Base-by-base conservation (phyloP, 2,888 invertebrate species). In the Drosophila prolongata region DNA sequence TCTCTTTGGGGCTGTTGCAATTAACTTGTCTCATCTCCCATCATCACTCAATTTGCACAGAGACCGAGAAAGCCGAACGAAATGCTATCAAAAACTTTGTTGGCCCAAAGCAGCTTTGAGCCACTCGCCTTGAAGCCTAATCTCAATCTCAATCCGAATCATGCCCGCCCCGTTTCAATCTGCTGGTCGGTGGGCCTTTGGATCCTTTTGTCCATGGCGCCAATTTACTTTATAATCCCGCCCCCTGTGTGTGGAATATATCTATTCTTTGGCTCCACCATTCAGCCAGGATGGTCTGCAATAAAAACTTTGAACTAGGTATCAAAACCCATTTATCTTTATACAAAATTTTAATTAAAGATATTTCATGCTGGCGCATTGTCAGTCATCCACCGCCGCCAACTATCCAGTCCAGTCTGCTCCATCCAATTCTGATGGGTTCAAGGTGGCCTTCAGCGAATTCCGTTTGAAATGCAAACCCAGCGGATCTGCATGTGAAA, bases 241-340 rank as follows among this genome's bases (percentile, higher is more conserved):
- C 79, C 73, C 58, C 13, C 24, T 34, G 40, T 27, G 30, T n/a
- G 43, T 10, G 1, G 19, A 10, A 27, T 27, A 8, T 44, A 27
- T 44, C 47, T 50, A 19, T 37, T 16, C 38, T 27, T 9, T 11
- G 14, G 9, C 30, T 27, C 47, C 14, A 2, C 35, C 52, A 67
- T 35, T 46, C 44, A n/a, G 44, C 6, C 44, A 3, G 44, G 6
- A 46, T 65, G 74, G 71, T 70, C 58, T 77, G 67, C 75, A 88
- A 83, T 88, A 83, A 86, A 83, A 86, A 77, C 80, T 88, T 68
- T 72, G 61, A 77, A 72, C 87, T 88, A 82, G 83, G 73, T 86
- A 83, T 83, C 89, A 86, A 78, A 88, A 76, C 80, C 83, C 87
- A 83, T 88, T 83, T 83, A 83, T 83, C 83, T 83, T 82, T 86